These are phyloP conservation scores for Trididemnum clinides DNA, from an alignment of 23 tunicate genomes.

Conservation along the genomic window DNA sequence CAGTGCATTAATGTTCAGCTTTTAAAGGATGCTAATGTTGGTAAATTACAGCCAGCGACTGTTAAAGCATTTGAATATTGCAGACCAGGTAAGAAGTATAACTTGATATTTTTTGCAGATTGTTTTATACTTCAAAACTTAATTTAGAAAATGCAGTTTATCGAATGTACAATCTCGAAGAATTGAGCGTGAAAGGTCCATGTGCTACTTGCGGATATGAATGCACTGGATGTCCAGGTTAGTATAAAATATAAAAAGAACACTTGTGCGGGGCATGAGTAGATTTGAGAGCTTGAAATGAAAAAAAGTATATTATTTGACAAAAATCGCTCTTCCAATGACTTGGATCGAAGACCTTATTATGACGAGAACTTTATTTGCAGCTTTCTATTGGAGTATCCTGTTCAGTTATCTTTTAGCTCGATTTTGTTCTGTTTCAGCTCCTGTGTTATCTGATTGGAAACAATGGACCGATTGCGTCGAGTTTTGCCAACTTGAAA, in stretches of 20 bases:
- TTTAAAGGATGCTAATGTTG: conserved; percentile 15
- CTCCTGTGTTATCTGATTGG: conserved; percentile 40
- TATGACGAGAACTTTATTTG: no score
- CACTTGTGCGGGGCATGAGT: no score
- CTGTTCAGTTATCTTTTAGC: neutral
- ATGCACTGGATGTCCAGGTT: conserved; percentile 42
- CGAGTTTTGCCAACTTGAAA: conserved; percentile 23
- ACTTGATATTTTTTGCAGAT: neutral
- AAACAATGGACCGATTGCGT: conserved; percentile 38
- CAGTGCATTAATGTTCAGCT: conserved; percentile 16
- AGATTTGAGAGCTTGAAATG: no score
- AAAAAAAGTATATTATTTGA: no score
- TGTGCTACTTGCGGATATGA: conserved; percentile 28
- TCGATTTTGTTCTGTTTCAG: conserved; percentile 24
- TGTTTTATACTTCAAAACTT: neutral
- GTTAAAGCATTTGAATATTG: conserved; percentile 47
- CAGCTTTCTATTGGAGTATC: no score
- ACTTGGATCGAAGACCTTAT: no score
- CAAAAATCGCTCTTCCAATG: no score
- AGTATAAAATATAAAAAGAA: neutral
- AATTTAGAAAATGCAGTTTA: neutral
- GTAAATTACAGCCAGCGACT: neutral
- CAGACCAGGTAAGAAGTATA: conserved; percentile 41
- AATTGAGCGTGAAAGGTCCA: neutral
- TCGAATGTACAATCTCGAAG: conserved; percentile 1